A percentile compares a stretch with the other conserved stretches of the same genome.
These are phyloP conservation scores for Tromatobia lineatoria DNA, from an alignment of 2,888 invertebrate genomes.

Conservation along the genomic window DNA sequence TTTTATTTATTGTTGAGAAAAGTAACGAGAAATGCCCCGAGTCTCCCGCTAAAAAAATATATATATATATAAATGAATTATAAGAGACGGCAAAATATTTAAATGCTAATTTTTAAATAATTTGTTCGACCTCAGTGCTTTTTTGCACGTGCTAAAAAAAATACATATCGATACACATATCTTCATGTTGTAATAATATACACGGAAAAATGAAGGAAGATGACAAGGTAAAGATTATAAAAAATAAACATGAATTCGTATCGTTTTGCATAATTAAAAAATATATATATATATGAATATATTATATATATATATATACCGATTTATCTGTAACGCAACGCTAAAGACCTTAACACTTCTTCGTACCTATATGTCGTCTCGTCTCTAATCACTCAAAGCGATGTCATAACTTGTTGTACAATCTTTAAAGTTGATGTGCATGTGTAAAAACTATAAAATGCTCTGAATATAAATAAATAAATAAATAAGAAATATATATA, in stretches of 20 bases:
- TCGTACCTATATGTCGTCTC: constrained; percentile 71
- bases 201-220: constrained; percentile 27
- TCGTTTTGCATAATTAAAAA: constrained; percentile 6
- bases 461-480: constrained; percentile 54
- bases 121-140: constrained; percentile 44
- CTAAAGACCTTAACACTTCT: constrained; percentile 54
- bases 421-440: constrained; percentile 72
- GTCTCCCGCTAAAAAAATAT: constrained; percentile 51
- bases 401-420: constrained; percentile 66
- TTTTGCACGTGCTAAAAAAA: constrained; percentile 54
- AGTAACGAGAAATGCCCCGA: constrained; percentile 55
- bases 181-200: constrained; percentile 39
- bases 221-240: constrained; percentile 3
- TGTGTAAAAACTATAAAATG: constrained; percentile 45
- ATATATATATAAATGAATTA: neutral
- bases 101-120: neutral
- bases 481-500: constrained; percentile 73
- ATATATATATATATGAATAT: constrained; percentile 15
- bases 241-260: constrained; percentile 10
- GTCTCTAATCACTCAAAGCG: constrained; percentile 65
- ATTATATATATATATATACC: constrained; percentile 1
- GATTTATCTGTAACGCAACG: constrained; percentile 22
- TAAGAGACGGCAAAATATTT: neutral
- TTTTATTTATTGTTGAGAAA: constrained; percentile 20
- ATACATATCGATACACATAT: constrained; percentile 61